A percentile compares a stretch with the other conserved stretches of the same genome.
These are phyloP conservation scores for Ellobius talpinus DNA, from an alignment of 2,113 vertebrate species.

Conservation along the genomic window DNA sequence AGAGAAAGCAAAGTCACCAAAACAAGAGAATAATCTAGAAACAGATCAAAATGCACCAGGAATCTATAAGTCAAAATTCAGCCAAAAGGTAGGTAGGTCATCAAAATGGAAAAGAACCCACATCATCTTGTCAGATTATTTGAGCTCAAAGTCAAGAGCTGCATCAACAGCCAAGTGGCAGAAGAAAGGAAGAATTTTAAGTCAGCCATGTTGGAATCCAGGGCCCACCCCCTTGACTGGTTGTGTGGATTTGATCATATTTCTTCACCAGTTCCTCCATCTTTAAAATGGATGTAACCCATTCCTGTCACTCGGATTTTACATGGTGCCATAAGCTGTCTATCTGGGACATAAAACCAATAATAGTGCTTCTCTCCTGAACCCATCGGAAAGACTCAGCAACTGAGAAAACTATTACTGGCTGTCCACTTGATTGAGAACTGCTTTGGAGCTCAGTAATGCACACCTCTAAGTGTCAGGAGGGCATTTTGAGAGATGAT, in stretches of 20 bases:
- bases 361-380: not conserved
- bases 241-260: not conserved
- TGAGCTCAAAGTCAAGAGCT: not conserved
- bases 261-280: not conserved
- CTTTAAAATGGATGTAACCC: not conserved
- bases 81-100: not conserved
- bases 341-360: not conserved
- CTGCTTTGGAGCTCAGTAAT: not conserved
- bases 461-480: not conserved
- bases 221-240: not conserved
- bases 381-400: not conserved
- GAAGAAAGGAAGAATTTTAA: not conserved
- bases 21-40: conserved; percentile 42
- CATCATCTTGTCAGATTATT: not conserved
- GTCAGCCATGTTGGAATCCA: not conserved
- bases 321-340: not conserved
- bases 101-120: not conserved
- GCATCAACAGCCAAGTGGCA: not conserved
- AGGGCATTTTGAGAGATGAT: not conserved
- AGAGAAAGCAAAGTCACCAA: not conserved
- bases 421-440: not conserved
- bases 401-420: not conserved
- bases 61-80: not conserved
- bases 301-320: not conserved
- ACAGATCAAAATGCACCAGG: not conserved